Conservation (phyloP, 2,888 invertebrate genomes). For the Trachelus tabidus region DNA sequence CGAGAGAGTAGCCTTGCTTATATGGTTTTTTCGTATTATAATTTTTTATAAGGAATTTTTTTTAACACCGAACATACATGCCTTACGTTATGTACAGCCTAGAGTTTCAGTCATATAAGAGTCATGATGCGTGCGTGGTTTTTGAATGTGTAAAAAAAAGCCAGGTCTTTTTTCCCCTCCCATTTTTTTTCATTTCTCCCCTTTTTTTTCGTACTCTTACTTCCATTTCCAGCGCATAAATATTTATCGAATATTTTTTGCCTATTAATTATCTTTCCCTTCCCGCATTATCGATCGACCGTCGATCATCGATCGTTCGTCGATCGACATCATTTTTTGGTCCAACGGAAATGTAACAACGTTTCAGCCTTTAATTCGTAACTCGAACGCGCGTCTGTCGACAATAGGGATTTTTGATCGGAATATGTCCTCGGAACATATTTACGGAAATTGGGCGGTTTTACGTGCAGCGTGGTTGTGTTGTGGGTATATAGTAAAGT, state of each 20-base stretch:
- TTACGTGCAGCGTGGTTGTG: neutral
- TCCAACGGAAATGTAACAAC: constrained; percentile 39
- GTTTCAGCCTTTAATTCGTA: constrained; percentile 7
- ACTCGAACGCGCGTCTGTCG: constrained; percentile 4
- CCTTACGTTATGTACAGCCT: constrained; percentile 65
- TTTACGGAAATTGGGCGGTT: constrained; percentile 24
- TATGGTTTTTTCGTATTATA: constrained; percentile 40
- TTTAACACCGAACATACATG: constrained; percentile 66
- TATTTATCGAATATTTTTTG: constrained; percentile 20
- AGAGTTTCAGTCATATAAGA: constrained; percentile 63
- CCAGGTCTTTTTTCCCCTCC: constrained; percentile 14
- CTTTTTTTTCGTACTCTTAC: constrained; percentile 16
- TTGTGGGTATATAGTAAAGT: neutral
- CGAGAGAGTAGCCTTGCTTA: constrained; percentile 63
- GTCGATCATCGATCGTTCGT: constrained; percentile 31
- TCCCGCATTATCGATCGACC: constrained; percentile 15
- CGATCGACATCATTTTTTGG: constrained; percentile 43
- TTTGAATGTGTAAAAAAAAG: constrained; percentile 28
- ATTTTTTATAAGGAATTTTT: constrained; percentile 56
- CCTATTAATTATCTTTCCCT: constrained; percentile 20
- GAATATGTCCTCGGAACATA: constrained; percentile 14
- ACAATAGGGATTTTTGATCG: neutral
- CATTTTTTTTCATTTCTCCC: constrained; percentile 10
- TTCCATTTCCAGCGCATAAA: constrained; percentile 13
- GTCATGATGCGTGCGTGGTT: constrained; percentile 47